A percentile compares a stretch with the other conserved stretches of the same genome.
phyloP scores from a whole-genome alignment of 2,888 invertebrate genomes.

The Drymonia ruficornis region DNA sequence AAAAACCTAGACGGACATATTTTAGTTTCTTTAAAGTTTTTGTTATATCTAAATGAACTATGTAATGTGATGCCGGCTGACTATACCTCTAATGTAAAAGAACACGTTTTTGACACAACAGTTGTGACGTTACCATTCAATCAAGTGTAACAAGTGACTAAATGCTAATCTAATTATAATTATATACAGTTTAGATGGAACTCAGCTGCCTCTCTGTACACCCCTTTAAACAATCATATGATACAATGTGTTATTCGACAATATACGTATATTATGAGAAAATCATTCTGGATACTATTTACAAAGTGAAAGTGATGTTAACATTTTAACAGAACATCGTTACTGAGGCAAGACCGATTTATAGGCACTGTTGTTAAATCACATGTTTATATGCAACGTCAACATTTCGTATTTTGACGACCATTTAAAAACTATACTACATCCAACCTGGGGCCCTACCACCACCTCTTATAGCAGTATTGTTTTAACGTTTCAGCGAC shows the following conservation, averaged over 20 bases:
- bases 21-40: conserved; percentile 28
- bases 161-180: conserved; percentile 20
- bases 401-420: neutral
- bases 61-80: conserved; percentile 26
- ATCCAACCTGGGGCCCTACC: neutral
- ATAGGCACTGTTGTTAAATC: neutral
- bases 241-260: conserved; percentile 26
- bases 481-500: too few species aligned
- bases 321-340: conserved; percentile 34
- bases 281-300: conserved; percentile 31
- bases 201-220: conserved; percentile 28
- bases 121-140: conserved; percentile 33
- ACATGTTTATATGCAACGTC: neutral
- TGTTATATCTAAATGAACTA: conserved; percentile 33
- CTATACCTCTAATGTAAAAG: conserved; percentile 33
- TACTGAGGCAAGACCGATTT: conserved; percentile 60
- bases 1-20: conserved; percentile 36
- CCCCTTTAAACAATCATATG: conserved; percentile 20
- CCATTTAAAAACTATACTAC: neutral
- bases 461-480: too few species aligned
- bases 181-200: conserved; percentile 25
- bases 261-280: conserved; percentile 22
- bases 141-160: conserved; percentile 24
- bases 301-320: conserved; percentile 32
- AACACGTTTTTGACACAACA: conserved; percentile 50